A percentile compares a stretch with the other conserved stretches of the same genome.
phyloP scores from a whole-genome alignment of 2,797 vertebrate genomes.

The Thamnophis elegans region DNA sequence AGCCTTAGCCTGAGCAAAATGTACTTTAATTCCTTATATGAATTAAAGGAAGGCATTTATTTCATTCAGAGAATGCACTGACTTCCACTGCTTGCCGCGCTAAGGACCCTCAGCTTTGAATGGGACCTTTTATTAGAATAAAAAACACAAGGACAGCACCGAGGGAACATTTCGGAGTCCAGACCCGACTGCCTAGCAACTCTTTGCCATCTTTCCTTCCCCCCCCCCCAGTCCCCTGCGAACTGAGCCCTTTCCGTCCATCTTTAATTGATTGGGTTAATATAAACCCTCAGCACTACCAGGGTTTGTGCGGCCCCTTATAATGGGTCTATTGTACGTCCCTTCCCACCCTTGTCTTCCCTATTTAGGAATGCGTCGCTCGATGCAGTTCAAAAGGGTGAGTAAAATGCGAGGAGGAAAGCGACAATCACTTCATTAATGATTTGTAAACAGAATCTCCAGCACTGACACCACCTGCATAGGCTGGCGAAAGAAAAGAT shows the following conservation, averaged over 20 bases:
- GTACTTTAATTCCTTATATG: constrained; percentile 67
- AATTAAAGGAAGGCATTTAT: constrained; percentile 74
- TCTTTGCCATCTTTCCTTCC: constrained; percentile 60
- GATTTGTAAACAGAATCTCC: constrained; percentile 72
- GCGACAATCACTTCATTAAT: constrained; percentile 74
- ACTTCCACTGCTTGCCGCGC: constrained; percentile 66
- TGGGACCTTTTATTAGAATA: constrained; percentile 76
- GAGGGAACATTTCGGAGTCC: constrained; percentile 65
- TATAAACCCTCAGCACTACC: constrained; percentile 69
- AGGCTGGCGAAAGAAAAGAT: constrained; percentile 50
- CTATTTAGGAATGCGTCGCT: constrained; percentile 70
- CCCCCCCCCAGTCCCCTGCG: constrained; percentile 61
- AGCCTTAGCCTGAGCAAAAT: constrained; percentile 61
- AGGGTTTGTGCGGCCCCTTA: constrained; percentile 69
- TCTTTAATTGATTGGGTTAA: constrained; percentile 76
- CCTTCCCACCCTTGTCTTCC: constrained; percentile 63
- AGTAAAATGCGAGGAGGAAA: constrained; percentile 61
- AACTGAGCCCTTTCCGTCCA: constrained; percentile 63
- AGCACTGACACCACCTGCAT: constrained; percentile 65
- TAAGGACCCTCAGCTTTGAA: constrained; percentile 69
- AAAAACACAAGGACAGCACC: constrained; percentile 67
- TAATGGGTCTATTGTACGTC: constrained; percentile 70
- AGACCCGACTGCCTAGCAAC: constrained; percentile 72
- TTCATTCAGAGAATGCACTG: constrained; percentile 74
- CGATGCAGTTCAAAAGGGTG: constrained; percentile 70